Conservation (phyloP, 2,113 vertebrate genomes). For the Alethe castanea region DNA sequence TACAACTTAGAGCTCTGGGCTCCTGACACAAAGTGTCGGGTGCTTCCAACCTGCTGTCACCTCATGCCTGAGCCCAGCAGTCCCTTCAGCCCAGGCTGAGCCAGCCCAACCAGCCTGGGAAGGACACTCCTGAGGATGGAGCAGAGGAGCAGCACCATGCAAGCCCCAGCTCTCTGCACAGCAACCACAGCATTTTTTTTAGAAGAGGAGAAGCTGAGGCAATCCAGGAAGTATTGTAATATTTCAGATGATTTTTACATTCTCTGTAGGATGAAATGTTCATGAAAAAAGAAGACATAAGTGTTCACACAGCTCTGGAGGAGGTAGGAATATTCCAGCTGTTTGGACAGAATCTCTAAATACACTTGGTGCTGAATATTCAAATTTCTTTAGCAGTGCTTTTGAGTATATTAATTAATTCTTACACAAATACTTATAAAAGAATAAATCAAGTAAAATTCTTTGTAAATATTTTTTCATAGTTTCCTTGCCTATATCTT, state of each 20-base stretch:
- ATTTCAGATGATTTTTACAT: neutral
- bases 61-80: rapidly evolving
- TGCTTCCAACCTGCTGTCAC: rapidly evolving
- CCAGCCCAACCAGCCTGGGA: rapidly evolving
- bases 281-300: neutral
- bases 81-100: neutral
- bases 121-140: neutral
- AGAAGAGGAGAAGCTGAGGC: neutral
- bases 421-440: neutral
- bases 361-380: neutral
- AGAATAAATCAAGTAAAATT: neutral
- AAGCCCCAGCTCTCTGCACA: neutral
- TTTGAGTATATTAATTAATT: neutral
- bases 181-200: neutral
- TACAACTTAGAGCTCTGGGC: neutral
- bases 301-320: neutral
- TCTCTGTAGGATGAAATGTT: neutral
- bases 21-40: rapidly evolving
- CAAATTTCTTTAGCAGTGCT: neutral
- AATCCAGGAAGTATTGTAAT: neutral
- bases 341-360: neutral
- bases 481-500: neutral
- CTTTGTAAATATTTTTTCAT: neutral
- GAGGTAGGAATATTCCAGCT: neutral
- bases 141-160: rapidly evolving